Conservation (phyloP, 2,888 invertebrate genomes). For the Hydrotaea cyrtoneurina region DNA sequence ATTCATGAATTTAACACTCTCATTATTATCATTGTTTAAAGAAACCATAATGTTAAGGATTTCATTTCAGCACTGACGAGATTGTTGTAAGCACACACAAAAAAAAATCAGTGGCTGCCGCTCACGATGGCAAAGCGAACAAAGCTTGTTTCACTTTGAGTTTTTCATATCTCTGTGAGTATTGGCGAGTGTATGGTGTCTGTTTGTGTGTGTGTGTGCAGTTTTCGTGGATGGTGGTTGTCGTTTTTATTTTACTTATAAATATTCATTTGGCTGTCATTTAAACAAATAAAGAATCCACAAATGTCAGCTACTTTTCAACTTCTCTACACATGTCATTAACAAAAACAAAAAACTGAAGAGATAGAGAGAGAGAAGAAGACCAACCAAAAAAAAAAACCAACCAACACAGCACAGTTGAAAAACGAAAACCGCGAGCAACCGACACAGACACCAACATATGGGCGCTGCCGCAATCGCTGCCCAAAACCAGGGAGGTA, state of each 20-base stretch:
- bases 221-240: conserved; percentile 38
- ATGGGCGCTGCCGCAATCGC: neutral
- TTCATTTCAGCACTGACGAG: conserved; percentile 56
- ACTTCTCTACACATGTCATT: conserved; percentile 69
- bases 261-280: conserved; percentile 68
- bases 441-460: no score
- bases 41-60: conserved; percentile 61
- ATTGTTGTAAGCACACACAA: neutral
- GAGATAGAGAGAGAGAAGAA: neutral
- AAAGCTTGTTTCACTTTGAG: neutral
- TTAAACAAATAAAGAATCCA: conserved; percentile 68
- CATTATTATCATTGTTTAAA: conserved; percentile 48
- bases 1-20: conserved; percentile 67
- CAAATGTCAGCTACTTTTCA: conserved; percentile 69
- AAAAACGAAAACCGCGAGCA: neutral
- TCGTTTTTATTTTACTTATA: conserved; percentile 59
- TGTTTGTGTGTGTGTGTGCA: neutral
- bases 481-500: conserved; percentile 24
- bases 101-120: neutral
- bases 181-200: neutral
- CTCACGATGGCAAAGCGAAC: neutral
- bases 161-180: conserved; percentile 1
- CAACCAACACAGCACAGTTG: no score
- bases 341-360: conserved; percentile 51
- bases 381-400: conserved; percentile 1